Evolutionary conservation across 2,888 invertebrate species (phyloP), one percentile per base, ranked within the genome.

Genomic region (Phragmatobia fuliginosa): DNA sequence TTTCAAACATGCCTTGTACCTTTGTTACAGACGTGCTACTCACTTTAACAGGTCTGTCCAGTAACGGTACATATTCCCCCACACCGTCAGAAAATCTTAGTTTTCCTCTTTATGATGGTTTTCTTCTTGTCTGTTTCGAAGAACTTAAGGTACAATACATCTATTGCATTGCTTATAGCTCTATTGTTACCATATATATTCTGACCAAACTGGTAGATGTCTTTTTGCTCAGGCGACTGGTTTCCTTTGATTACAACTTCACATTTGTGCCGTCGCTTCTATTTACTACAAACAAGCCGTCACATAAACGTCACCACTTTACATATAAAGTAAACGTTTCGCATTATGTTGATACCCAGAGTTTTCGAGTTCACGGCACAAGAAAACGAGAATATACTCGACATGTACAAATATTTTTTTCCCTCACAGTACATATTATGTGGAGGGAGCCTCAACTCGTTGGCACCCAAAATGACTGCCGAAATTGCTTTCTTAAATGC

Each of bases 401-500:
- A 63, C 62, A 62, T 65, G 31, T 62, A 31, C 64, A 70, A 72
- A 76, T 76, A 75, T 73, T 71, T 72, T 62, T 63, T 62, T 31
- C 16, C 11, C 18, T 21, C 32, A 36, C 60, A 62, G 69, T 69
- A 66, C 74, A 68, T 72, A 73, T 67, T 69, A 41, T 38, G 56
- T 60, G n/a, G 60, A 64, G 36, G 64, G 41, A 62, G 68, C n/a
- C 68, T 74, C 73, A 75, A 74, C 75, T 75, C 78, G 74, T 76
- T 78, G 76, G 75, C 78, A 75, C 78, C 76, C 76, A 65, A 81
- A 84, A 83, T 82, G 84, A 80, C 81, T 78, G 76, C 73, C 81
- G 65, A 86, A 88, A 90, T 89, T 88, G 86, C 86, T 89, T 88
- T 87, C 87, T 89, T 88, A 88, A 87, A 90, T 86, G 88, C 87